phyloP scores from a whole-genome alignment of 2,797 vertebrate genomes.

The Paramormyrops hopkinsi region DNA sequence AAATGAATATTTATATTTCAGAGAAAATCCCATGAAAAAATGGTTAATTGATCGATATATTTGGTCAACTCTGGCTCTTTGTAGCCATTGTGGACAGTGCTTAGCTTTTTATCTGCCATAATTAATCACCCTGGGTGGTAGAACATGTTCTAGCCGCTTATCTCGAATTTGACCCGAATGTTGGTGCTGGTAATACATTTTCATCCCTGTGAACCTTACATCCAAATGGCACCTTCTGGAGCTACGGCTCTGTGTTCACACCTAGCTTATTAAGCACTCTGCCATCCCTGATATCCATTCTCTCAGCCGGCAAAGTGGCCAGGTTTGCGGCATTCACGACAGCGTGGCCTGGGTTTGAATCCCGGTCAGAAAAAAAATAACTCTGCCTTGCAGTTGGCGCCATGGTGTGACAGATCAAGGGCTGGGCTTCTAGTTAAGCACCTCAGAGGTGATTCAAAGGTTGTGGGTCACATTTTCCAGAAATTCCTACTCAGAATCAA shows the following conservation, averaged over 20 bases:
- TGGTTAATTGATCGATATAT: conserved; percentile 38
- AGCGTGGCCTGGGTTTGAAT: background rate
- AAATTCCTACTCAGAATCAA: background rate
- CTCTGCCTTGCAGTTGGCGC: background rate
- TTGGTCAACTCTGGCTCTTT: conserved; percentile 29
- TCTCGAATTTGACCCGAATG: conserved; percentile 38
- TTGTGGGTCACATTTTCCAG: background rate
- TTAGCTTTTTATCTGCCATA: conserved; percentile 32
- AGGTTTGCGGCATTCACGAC: background rate
- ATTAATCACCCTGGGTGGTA: conserved; percentile 41
- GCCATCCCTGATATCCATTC: background rate
- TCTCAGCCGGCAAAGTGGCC: background rate
- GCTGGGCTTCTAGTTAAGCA: background rate
- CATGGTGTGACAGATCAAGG: background rate
- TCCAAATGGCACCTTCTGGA: conserved; percentile 14
- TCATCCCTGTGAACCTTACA: conserved; percentile 17
- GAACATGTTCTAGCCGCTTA: conserved; percentile 21
- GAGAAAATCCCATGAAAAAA: conserved; percentile 48
- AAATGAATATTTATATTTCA: conserved; percentile 48
- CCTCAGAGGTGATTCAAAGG: background rate
- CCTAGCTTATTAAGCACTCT: background rate
- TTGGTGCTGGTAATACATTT: conserved; percentile 37
- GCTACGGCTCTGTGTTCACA: background rate
- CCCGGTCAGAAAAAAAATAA: background rate
- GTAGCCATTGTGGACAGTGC: conserved; percentile 20